Conservation (phyloP, 2,113 vertebrate species). For the Hippocampus mohnikei region DNA sequence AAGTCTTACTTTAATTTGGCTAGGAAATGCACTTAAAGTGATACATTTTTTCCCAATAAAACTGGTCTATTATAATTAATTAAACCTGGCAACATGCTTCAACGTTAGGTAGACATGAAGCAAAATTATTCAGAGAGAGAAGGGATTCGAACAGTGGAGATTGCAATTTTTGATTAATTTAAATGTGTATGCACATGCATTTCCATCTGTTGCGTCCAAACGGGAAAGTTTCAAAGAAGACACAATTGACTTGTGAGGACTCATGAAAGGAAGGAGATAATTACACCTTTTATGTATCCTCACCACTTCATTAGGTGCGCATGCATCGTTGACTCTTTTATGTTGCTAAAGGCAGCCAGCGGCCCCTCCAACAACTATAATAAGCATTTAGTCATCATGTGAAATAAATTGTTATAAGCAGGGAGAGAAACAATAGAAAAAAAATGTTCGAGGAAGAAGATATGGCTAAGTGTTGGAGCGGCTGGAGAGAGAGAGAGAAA, state of each 20-base stretch:
- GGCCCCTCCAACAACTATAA: constrained; percentile 11
- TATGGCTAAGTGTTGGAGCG: neutral
- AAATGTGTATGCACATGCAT: neutral
- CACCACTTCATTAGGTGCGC: too few species aligned
- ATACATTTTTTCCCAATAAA: too few species aligned
- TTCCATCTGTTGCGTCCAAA: neutral
- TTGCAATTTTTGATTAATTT: too few species aligned
- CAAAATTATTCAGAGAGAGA: neutral
- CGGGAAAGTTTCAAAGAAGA: neutral
- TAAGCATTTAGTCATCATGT: constrained; percentile 19
- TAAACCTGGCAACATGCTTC: too few species aligned
- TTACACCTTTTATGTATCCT: neutral
- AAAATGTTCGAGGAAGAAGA: constrained; percentile 21
- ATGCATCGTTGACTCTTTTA: neutral
- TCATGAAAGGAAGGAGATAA: neutral
- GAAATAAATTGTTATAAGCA: constrained; percentile 25
- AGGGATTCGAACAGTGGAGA: too few species aligned
- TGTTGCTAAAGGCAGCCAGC: neutral
- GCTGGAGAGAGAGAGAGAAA: neutral
- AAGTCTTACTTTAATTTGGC: too few species aligned
- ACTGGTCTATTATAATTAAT: too few species aligned
- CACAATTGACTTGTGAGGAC: neutral
- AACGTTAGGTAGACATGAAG: too few species aligned
- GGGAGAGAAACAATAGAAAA: constrained; percentile 22
- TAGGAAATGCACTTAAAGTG: too few species aligned